Conservation (phyloP, 2,888 invertebrate genomes). For the Ferrisia virgata region DNA sequence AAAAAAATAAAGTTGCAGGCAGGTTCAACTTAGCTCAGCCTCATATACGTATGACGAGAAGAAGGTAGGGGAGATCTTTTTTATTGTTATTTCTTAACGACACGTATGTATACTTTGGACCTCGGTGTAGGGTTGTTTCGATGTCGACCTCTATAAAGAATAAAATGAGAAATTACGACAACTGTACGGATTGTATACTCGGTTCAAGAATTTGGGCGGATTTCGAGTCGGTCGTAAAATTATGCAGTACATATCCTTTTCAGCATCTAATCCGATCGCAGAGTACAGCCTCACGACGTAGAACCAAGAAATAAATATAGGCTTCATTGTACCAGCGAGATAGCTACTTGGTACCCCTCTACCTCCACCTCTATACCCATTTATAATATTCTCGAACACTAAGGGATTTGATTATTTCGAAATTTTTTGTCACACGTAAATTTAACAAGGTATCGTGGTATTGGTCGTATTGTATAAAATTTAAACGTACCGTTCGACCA, state of each 20-base stretch:
- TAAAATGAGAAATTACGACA: neutral
- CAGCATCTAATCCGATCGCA: neutral
- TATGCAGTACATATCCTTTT: neutral
- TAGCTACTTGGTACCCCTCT: neutral
- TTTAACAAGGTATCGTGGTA: neutral
- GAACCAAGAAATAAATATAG: neutral
- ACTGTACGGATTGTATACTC: neutral
- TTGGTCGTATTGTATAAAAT: neutral
- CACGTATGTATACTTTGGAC: too few species aligned
- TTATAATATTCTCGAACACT: neutral
- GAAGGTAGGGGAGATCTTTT: neutral
- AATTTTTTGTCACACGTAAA: neutral
- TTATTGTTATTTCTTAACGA: neutral
- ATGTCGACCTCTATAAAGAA: neutral
- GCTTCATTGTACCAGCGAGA: neutral
- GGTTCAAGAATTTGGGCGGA: neutral
- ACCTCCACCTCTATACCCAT: too few species aligned
- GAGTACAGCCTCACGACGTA: neutral
- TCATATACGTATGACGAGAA: too few species aligned
- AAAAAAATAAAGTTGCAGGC: neutral
- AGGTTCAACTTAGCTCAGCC: too few species aligned
- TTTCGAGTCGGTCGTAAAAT: neutral
- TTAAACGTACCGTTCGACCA: neutral
- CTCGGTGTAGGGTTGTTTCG: neutral
- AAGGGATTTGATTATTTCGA: neutral